Base-by-base conservation (phyloP, 1,140 invertebrate genomes). In the Subanguina moxae region DNA sequence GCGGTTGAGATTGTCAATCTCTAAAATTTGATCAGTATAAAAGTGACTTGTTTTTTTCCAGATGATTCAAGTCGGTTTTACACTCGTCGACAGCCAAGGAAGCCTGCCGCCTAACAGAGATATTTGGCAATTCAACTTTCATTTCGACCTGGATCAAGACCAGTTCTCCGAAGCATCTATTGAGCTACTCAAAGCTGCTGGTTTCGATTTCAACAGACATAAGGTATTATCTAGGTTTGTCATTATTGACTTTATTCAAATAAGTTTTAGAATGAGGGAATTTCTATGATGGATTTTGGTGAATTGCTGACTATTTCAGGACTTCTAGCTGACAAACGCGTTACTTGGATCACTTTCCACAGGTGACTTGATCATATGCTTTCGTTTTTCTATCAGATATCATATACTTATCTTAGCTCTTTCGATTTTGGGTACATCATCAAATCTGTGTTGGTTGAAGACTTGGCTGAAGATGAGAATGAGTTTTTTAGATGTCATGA, bases 341-440 rank as follows among this genome's bases (percentile, higher is more conserved):
- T 97, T 46, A 94, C 93, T 84, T 97, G 93, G 93, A 85, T 97
- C 27, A 94, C 93, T 70, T 97, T 97, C 86, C 94, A 97, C 78
- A 88, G 48, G 48, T 52, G n/a, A 52, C n/a, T 21, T 7, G 3
- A 7, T 19, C 3, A 15, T 15, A 7, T 52, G 17, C 17, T 21
- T 21, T 7, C 8, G 3, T 52, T 5, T 52, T 19, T 19, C n/a
- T 21, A 52, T 52, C n/a, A n/a, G n/a, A n/a, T n/a, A 15, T 21
- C n/a, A 7, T 52, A 15, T 52, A n/a, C n/a, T 45, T 13, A 45
- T 52, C 17, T 19, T 25, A 52, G 87, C 76, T 93, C 93, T 65
- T 97, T 97, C 83, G 94, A 97, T 85, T 98, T 97, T 86, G 94
- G 94, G n/a, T 98, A 97, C 84, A 85, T 98, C 65, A 84, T 97